Evolutionary conservation across 2,888 invertebrate species (phyloP), one percentile per base, ranked within the genome.

Genomic region (Apotomis betuletana): DNA sequence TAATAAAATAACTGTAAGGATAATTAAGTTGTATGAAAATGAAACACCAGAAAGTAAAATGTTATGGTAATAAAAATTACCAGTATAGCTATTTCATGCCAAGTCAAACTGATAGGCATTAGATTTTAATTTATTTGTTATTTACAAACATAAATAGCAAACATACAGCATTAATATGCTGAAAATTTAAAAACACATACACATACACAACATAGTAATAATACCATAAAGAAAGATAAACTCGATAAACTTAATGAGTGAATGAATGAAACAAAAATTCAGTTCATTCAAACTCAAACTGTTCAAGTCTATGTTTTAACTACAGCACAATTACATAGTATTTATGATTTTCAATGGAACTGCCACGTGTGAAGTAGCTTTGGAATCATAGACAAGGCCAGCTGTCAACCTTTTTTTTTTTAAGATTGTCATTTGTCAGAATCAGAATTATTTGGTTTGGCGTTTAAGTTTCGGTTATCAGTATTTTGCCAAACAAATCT

Each of bases 401-500:
- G 46, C 63, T 72, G 72, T 68, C 72, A 68, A 27, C 10, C 12
- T 54, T 58, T 57, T 68, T 71, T 69, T 46, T 46, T 13, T 54
- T 8, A 52, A 69, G 70, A 75, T 70, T 77, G 77, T 79, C 79
- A 77, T 73, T 73, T 73, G 69, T 77, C 75, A 74, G 78, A 78
- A 77, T 77, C 75, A 74, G 78, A 78, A 77, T 73, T 77, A 73
- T 76, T 83, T 81, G 82, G 82, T 83, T 85, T 85, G 81, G 81
- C 77, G 78, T 80, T 77, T 77, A 77, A 78, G 77, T 78, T 77
- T 69, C 63, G 74, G 51, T 68, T 64, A 67, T 74, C 59, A 73
- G 74, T 73, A 80, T 76, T 80, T 79, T 76, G 72, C 74, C 76
- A 75, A 84, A 84, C 78, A 83, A 88, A 92, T 92, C 92, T 83